Conservation (phyloP, 2,797 vertebrate species). For the Neosalanx taihuensis region DNA sequence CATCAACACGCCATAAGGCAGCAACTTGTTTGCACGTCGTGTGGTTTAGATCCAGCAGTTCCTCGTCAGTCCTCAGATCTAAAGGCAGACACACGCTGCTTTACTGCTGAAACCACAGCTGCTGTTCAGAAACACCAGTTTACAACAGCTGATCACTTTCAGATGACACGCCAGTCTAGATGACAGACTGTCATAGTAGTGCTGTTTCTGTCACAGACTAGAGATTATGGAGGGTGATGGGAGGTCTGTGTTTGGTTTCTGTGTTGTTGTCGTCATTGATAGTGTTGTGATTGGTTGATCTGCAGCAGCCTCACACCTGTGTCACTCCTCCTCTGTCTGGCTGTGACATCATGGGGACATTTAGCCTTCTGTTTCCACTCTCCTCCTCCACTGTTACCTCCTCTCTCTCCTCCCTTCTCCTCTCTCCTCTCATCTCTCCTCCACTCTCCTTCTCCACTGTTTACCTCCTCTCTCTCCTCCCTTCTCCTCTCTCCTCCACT, state of each 20-base stretch:
- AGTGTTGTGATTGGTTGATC: constrained; percentile 33
- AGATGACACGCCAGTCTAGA: not conserved
- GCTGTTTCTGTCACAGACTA: not conserved
- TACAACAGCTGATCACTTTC: not conserved
- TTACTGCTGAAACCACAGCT: not conserved
- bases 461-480: no score
- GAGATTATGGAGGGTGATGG: constrained; percentile 55
- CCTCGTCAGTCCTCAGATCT: no score
- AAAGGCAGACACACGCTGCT: no score
- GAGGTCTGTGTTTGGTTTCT: constrained; percentile 44
- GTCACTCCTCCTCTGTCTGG: not conserved
- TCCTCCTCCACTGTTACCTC: no score
- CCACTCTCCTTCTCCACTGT: no score
- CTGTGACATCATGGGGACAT: not conserved
- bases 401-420: no score
- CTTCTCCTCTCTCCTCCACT: no score
- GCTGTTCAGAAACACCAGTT: not conserved
- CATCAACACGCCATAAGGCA: not conserved
- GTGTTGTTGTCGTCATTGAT: constrained; percentile 46
- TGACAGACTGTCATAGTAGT: not conserved
- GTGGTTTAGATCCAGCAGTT: not conserved
- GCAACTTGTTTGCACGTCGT: not conserved
- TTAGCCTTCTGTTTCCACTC: not conserved
- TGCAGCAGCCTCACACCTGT: no score
- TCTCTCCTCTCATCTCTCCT: no score